These are phyloP conservation scores for Reinhardtius hippoglossoides DNA, from an alignment of 2,113 vertebrate genomes.

Conservation along the genomic window DNA sequence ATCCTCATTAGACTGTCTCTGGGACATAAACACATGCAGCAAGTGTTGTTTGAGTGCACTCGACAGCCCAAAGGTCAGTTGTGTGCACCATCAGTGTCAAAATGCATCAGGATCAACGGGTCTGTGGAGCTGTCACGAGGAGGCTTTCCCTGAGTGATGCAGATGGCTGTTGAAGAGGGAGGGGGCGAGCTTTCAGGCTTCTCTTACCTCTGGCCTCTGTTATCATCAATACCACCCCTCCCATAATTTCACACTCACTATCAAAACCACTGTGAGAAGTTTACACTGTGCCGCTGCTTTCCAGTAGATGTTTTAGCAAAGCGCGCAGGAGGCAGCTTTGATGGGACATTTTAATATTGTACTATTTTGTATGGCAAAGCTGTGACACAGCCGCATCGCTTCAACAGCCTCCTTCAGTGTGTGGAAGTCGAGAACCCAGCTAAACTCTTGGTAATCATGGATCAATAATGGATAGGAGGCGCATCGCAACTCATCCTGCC, in stretches of 20 bases:
- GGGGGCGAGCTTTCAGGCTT: constrained; percentile 8
- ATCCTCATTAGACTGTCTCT: constrained; percentile 84
- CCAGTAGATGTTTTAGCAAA: background rate
- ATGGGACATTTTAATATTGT: background rate
- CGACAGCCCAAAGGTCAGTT: constrained; percentile 82
- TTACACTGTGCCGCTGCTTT: constrained; percentile 2
- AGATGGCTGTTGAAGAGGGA: constrained; percentile 44
- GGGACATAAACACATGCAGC: constrained; percentile 83
- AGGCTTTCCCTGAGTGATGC: constrained; percentile 64
- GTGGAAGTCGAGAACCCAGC: constrained; percentile 22
- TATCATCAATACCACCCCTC: constrained; percentile 38
- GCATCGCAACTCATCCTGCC: constrained; percentile 56
- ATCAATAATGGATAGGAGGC: constrained; percentile 76
- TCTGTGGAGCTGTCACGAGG: constrained; percentile 49
- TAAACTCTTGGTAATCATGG: constrained; percentile 62
- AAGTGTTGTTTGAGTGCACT: constrained; percentile 83
- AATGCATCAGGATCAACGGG: constrained; percentile 77
- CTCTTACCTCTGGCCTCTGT: constrained; percentile 39
- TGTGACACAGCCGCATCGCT: constrained; percentile 24
- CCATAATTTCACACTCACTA: constrained; percentile 33
- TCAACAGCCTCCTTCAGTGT: constrained; percentile 21
- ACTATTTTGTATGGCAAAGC: background rate
- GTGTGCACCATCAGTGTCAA: constrained; percentile 81
- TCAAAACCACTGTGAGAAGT: constrained; percentile 4
- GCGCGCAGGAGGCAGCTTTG: background rate